phyloP scores from a whole-genome alignment of 1,140 invertebrate species.

The Ostrea denselamellosa region DNA sequence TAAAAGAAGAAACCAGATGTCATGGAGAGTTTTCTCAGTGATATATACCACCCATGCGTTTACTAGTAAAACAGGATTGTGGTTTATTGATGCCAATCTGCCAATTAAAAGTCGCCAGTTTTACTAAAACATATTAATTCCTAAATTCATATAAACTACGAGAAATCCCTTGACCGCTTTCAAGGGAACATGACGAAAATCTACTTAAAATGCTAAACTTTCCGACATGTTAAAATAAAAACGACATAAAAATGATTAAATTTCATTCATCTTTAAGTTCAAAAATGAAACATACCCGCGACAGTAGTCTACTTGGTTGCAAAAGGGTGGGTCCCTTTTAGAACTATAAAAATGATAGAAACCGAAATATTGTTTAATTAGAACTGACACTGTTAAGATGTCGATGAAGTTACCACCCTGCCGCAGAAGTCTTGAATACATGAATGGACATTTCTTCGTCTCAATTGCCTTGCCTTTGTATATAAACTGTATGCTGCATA shows the following conservation, averaged over 20 bases:
- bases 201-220: not conserved
- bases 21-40: not conserved
- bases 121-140: slow-evolving; percentile 1
- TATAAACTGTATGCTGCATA: not conserved
- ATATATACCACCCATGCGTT: slow-evolving; percentile 37
- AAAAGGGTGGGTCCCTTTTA: not conserved
- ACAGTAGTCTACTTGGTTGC: not conserved
- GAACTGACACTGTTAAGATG: not conserved
- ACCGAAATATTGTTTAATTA: not conserved
- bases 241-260: slow-evolving; percentile 5
- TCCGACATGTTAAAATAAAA: not conserved
- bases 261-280: not conserved
- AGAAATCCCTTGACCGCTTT: slow-evolving; percentile 8
- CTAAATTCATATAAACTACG: not conserved
- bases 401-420: not conserved
- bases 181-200: not conserved
- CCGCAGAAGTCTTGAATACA: not conserved
- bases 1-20: slow-evolving; percentile 35
- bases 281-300: not conserved
- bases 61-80: not conserved
- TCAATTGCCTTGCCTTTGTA: not conserved
- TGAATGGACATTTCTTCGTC: slow-evolving; percentile 8
- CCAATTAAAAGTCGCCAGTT: slow-evolving; percentile 23
- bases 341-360: not conserved
- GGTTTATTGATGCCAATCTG: slow-evolving; percentile 19